Evolutionary conservation across 2,797 vertebrate genomes (phyloP).

Genomic region (Scomberomorus guttatus): DNA sequence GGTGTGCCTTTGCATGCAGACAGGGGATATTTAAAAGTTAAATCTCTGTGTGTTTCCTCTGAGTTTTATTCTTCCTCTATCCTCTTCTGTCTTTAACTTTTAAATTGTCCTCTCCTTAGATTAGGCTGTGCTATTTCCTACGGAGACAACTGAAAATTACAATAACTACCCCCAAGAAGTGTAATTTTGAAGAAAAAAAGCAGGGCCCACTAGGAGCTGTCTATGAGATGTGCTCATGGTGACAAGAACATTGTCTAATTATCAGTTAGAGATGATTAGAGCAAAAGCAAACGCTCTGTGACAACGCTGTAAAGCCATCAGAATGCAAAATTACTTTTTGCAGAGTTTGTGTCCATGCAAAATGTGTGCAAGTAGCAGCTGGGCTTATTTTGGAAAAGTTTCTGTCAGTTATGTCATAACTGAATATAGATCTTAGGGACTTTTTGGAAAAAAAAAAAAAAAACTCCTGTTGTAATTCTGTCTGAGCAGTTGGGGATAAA

Average conservation of each 20-base stretch:
- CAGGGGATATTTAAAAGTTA: slow-evolving; percentile 56
- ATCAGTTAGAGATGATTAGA: slow-evolving; percentile 54
- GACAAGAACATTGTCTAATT: slow-evolving; percentile 57
- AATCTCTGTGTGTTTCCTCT: slow-evolving; percentile 18
- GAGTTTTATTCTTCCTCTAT: slow-evolving; percentile 20
- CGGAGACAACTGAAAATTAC: slow-evolving; percentile 32
- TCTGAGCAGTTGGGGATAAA: slow-evolving; percentile 38
- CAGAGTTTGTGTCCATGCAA: slow-evolving; percentile 33
- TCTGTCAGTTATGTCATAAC: slow-evolving; percentile 37
- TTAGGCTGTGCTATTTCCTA: slow-evolving; percentile 37
- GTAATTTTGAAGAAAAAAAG: slow-evolving; percentile 22
- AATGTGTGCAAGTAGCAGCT: slow-evolving; percentile 37
- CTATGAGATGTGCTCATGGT: slow-evolving; percentile 17
- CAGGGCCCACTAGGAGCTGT: slow-evolving; percentile 16
- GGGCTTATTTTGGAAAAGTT: slow-evolving; percentile 33
- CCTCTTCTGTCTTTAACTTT: slow-evolving; percentile 44
- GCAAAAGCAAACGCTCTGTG: slow-evolving; percentile 28
- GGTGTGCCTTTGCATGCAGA: slow-evolving; percentile 32
- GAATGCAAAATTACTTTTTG: slow-evolving; percentile 37
- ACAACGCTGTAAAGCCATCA: slow-evolving; percentile 16
- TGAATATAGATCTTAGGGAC: slow-evolving; percentile 25
- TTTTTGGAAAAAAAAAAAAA: slow-evolving; percentile 2
- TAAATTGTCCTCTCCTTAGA: slow-evolving; percentile 42
- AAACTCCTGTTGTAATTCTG: slow-evolving; percentile 7
- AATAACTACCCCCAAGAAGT: slow-evolving; percentile 15